A percentile compares a stretch with the other conserved stretches of the same genome.
phyloP scores from a whole-genome alignment of 2,797 vertebrate genomes.

The Sebastes kiyomatsui region DNA sequence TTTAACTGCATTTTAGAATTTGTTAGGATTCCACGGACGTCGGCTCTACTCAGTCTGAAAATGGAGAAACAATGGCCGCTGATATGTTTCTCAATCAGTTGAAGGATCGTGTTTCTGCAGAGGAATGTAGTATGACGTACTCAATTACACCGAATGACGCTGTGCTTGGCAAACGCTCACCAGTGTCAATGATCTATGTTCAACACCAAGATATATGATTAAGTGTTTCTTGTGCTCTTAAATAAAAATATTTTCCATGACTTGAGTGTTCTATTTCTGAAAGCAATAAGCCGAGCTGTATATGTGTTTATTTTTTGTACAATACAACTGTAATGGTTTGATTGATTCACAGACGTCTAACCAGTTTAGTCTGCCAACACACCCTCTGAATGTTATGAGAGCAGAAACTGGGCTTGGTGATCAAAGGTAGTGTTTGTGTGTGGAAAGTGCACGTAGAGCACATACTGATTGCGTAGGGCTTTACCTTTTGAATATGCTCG shows the following conservation, averaged over 20 bases:
- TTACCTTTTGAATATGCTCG: constrained; percentile 59
- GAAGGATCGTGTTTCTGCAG: constrained; percentile 9
- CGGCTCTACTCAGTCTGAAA: neutral
- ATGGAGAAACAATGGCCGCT: neutral
- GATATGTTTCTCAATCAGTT: constrained; percentile 2
- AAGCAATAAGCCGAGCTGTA: neutral
- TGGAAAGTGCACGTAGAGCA: constrained; percentile 63
- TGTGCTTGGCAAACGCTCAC: neutral
- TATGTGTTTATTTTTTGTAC: neutral
- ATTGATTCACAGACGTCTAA: neutral
- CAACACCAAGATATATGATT: neutral
- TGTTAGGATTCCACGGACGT: neutral
- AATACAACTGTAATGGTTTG: neutral
- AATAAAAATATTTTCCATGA: constrained; percentile 61
- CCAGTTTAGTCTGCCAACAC: constrained; percentile 14
- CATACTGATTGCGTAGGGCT: constrained; percentile 53
- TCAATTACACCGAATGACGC: neutral
- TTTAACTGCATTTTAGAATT: neutral
- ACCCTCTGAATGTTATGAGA: constrained; percentile 23
- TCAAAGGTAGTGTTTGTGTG: constrained; percentile 72
- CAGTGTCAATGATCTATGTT: neutral
- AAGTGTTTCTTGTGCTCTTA: constrained; percentile 37
- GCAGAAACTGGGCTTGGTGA: constrained; percentile 43
- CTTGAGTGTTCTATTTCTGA: constrained; percentile 36
- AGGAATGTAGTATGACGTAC: constrained; percentile 16